phyloP scores from a whole-genome alignment of 1,140 invertebrate genomes.

The Diabrotica virgifera region DNA sequence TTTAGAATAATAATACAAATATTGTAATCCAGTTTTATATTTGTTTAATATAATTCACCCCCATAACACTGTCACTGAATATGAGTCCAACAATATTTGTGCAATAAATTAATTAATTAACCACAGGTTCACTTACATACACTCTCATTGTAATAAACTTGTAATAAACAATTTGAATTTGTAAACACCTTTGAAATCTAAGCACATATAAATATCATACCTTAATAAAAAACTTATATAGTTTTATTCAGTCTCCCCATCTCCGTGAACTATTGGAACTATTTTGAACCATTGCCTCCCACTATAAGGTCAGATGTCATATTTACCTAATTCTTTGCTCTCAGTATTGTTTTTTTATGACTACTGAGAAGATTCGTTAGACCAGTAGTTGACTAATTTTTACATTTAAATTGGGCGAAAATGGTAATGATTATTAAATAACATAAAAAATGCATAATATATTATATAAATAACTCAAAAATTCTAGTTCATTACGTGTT shows the following conservation, averaged over 20 bases:
- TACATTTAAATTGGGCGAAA: too few species aligned
- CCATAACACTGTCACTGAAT: too few species aligned
- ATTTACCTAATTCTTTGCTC: neutral
- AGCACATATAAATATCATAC: neutral
- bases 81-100: too few species aligned
- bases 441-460: too few species aligned
- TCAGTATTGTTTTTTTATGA: conserved; percentile 1
- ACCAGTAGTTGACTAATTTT: too few species aligned
- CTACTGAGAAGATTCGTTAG: neutral
- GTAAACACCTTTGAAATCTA: neutral
- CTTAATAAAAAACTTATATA: neutral
- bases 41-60: too few species aligned
- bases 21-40: too few species aligned
- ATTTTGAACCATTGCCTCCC: neutral
- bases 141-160: neutral
- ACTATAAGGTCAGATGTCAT: conserved; percentile 2
- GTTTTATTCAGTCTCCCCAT: neutral
- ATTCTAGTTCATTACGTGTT: too few species aligned
- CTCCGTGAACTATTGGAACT: neutral
- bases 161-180: neutral
- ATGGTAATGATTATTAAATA: too few species aligned
- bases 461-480: too few species aligned
- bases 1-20: too few species aligned
- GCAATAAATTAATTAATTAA: too few species aligned
- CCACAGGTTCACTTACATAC: neutral